Conservation (phyloP, 2,888 invertebrate species). For the Oligia fasciuncula region DNA sequence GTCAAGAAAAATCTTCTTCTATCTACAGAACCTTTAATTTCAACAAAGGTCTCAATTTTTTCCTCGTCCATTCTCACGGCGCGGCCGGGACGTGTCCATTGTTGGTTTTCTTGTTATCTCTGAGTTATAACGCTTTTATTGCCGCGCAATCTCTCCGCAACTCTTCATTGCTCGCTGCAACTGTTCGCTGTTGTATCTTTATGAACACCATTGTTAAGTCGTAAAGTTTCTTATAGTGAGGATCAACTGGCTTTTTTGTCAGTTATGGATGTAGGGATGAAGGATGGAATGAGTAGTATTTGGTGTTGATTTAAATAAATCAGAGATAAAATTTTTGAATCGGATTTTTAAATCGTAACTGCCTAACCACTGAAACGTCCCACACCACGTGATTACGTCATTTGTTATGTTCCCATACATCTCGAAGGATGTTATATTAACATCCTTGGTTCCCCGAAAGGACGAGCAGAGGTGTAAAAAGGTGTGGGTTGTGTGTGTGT, state of each 20-base stretch:
- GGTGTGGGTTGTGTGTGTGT: too few species aligned
- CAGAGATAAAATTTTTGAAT: neutral
- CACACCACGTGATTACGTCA: too few species aligned
- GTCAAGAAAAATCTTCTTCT: neutral
- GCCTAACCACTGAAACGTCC: neutral
- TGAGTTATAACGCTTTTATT: constrained; percentile 69
- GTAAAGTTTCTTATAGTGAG: constrained; percentile 29
- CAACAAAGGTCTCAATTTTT: constrained; percentile 25
- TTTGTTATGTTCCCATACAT: too few species aligned
- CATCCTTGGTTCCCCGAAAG: neutral
- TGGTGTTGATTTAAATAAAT: neutral
- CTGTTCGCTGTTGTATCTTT: constrained; percentile 48
- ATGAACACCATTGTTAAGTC: constrained; percentile 39
- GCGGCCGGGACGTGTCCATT: constrained; percentile 52
- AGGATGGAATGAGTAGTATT: neutral
- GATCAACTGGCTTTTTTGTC: constrained; percentile 1
- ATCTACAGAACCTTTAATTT: constrained; percentile 39
- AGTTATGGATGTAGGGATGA: neutral
- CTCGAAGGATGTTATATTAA: too few species aligned
- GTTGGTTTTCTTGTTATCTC: constrained; percentile 69
- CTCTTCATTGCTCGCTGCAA: constrained; percentile 61
- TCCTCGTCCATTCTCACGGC: constrained; percentile 26
- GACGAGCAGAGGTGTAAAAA: neutral
- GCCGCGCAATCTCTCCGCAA: constrained; percentile 62
- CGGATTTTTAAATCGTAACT: neutral